A percentile compares a stretch with the other conserved stretches of the same genome.
Evolutionary conservation across 2,113 vertebrate genomes (phyloP).

Genomic region (Solea solea): DNA sequence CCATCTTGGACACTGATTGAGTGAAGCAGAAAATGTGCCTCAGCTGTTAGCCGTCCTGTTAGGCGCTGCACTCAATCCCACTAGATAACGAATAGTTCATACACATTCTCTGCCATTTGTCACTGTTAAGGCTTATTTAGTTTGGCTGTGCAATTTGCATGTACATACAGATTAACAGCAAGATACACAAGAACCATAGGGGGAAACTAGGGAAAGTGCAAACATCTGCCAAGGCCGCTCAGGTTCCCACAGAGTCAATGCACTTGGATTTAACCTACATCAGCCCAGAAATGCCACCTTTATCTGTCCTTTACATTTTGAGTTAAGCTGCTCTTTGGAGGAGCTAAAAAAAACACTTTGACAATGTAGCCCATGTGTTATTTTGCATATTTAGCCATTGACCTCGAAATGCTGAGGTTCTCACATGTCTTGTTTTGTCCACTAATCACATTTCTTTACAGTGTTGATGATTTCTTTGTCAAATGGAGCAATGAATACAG

Average conservation of each 20-base stretch:
- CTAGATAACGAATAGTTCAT: constrained; percentile 37
- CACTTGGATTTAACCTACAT: no score
- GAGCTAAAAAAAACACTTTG: background rate
- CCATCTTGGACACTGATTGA: constrained; percentile 4
- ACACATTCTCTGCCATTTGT: constrained; percentile 56
- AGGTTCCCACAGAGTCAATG: no score
- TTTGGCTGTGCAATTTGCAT: background rate
- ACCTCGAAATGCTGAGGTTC: no score
- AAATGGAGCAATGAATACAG: no score
- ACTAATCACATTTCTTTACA: no score
- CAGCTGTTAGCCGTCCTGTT: constrained; percentile 53
- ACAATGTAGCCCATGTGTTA: background rate
- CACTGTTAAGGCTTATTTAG: constrained; percentile 24
- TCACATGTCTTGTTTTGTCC: background rate
- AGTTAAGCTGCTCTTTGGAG: no score
- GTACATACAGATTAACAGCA: constrained; percentile 5
- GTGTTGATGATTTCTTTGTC: no score
- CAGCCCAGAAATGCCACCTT: no score
- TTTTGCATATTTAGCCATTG: background rate
- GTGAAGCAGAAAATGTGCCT: constrained; percentile 51
- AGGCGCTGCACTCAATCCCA: constrained; percentile 23
- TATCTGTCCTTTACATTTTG: no score
- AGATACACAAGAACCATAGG: background rate
- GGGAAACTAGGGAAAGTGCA: no score
- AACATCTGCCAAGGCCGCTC: no score